A percentile compares a stretch with the other conserved stretches of the same genome.
Conservation (phyloP, 1,140 invertebrate species). For the Aphelinus certus region DNA sequence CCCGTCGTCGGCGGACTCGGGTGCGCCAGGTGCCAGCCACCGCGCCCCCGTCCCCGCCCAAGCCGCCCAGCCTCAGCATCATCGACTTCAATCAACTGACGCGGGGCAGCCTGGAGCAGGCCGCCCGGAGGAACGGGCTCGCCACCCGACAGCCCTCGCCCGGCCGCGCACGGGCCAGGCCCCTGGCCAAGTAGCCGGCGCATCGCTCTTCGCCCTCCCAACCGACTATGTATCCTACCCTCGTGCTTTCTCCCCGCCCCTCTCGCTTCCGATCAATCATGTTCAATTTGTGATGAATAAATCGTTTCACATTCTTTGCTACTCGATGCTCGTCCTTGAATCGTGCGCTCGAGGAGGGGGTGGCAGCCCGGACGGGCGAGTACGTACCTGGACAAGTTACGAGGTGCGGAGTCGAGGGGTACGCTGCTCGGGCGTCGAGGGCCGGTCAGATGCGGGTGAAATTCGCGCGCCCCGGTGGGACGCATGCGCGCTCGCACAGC, state of each 20-base stretch:
- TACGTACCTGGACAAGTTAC: slow-evolving; percentile 29
- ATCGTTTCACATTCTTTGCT: no score
- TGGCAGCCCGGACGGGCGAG: slow-evolving; percentile 17
- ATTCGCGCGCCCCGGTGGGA: no score
- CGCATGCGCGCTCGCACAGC: not conserved
- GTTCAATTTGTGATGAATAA: no score
- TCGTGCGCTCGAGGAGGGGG: not conserved
- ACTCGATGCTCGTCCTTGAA: no score
- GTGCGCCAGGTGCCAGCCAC: no score
- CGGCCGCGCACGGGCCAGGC: not conserved
- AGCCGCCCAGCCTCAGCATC: slow-evolving; percentile 73
- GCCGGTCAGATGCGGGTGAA: no score
- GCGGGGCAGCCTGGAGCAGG: slow-evolving; percentile 67
- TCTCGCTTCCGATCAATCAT: no score
- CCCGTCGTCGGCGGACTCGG: slow-evolving; percentile 10
- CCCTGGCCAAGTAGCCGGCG: not conserved
- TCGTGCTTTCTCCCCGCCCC: not conserved
- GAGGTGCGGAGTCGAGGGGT: not conserved
- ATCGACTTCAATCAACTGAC: slow-evolving; percentile 79
- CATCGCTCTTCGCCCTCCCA: slow-evolving; percentile 5
- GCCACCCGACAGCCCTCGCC: slow-evolving; percentile 34
- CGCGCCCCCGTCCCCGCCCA: slow-evolving; percentile 11
- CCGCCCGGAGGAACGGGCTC: slow-evolving; percentile 51
- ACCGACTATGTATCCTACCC: not conserved
- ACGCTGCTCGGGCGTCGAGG: not conserved